phyloP scores from a whole-genome alignment of 2,797 vertebrate species.

The Saguinus oedipus region DNA sequence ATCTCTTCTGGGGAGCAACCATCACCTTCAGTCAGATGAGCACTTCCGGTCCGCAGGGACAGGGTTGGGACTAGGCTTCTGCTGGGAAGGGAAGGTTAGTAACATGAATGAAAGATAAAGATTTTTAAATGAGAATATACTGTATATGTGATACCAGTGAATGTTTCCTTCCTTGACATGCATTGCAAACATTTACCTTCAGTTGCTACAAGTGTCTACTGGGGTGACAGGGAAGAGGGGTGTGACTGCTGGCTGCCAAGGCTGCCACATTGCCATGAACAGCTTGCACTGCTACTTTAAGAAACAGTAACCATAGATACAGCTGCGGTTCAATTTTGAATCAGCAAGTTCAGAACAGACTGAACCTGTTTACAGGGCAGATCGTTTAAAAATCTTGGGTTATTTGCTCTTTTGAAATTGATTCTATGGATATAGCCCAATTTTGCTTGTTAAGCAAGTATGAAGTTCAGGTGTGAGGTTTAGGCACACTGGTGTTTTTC shows the following conservation, averaged over 20 bases:
- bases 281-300: background rate
- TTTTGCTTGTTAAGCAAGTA: background rate
- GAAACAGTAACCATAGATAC: background rate
- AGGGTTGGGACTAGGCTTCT: background rate
- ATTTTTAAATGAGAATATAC: background rate
- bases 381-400: background rate
- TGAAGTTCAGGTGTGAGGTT: background rate
- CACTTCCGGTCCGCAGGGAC: background rate
- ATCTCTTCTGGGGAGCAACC: too few relatives aligned
- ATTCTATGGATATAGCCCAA: background rate
- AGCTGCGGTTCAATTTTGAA: background rate
- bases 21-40: background rate
- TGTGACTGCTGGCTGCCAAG: background rate
- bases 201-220: background rate
- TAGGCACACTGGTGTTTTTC: background rate
- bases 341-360: background rate
- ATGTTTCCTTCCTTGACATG: background rate
- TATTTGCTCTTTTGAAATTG: background rate
- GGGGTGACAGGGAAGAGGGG: background rate
- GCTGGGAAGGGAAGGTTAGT: background rate
- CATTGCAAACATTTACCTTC: background rate
- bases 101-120: background rate
- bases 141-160: background rate
- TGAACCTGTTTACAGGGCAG: slow-evolving; percentile 1
- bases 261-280: background rate